phyloP scores from a whole-genome alignment of 1,140 invertebrate species.

The Neotoxoptera formosana region DNA sequence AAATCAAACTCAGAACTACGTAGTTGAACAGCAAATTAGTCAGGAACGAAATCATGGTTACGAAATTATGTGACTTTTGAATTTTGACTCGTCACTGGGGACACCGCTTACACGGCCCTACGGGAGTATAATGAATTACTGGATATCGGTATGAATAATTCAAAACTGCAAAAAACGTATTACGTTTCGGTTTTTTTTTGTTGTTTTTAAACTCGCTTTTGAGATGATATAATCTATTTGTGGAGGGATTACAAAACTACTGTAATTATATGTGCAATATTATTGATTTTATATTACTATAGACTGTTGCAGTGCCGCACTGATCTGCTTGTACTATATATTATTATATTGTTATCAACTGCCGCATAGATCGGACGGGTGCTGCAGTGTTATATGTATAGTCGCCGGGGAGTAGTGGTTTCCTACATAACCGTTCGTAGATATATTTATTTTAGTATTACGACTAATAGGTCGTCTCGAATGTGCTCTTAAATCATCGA shows the following conservation, averaged over 20 bases:
- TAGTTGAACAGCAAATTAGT: neutral
- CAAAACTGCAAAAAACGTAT: neutral
- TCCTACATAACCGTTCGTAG: neutral
- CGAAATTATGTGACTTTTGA: neutral
- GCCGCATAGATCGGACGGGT: neutral
- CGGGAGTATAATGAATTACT: neutral
- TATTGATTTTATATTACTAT: neutral
- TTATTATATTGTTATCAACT: neutral
- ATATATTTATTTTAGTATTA: neutral
- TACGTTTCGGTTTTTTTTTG: neutral
- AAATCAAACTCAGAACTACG: neutral
- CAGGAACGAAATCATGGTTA: neutral
- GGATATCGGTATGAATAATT: neutral
- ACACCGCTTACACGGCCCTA: neutral
- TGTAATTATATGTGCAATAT: neutral
- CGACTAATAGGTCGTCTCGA: neutral
- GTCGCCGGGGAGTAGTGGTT: neutral
- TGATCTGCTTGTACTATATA: neutral
- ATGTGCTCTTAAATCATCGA: neutral
- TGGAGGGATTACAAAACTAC: neutral
- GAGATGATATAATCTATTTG: neutral
- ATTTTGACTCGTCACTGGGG: neutral
- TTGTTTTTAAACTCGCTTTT: neutral
- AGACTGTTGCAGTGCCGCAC: neutral
- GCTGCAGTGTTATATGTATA: too few species aligned